Evolutionary conservation across 2,888 invertebrate genomes (phyloP).

Genomic region (Synanthedon vespiformis): DNA sequence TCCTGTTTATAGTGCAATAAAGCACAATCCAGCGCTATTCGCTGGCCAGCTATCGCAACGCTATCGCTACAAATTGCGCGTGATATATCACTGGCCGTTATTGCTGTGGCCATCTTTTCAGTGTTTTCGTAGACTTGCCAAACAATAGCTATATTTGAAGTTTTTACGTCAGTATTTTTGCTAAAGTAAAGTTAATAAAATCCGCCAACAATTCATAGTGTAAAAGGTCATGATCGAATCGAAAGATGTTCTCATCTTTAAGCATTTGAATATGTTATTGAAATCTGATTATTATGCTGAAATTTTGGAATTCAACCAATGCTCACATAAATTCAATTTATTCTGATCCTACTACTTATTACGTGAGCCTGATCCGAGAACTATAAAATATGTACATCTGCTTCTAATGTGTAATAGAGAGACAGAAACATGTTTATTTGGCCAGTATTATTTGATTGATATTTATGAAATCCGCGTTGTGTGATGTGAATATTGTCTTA

Average conservation of each 20-base stretch:
- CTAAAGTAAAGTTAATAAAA: neutral
- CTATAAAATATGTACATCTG: too few species aligned
- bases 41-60: constrained; percentile 42
- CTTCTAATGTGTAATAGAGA: too few species aligned
- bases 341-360: too few species aligned
- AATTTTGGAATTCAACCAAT: too few species aligned
- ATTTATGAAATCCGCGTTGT: constrained; percentile 1
- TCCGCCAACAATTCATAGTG: neutral
- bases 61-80: constrained; percentile 65
- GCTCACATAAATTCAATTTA: too few species aligned
- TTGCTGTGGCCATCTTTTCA: constrained; percentile 15
- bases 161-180: constrained; percentile 2
- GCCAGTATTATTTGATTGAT: neutral
- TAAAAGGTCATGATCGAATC: too few species aligned
- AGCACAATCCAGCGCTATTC: constrained; percentile 39
- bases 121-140: neutral
- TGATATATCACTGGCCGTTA: constrained; percentile 52
- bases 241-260: too few species aligned
- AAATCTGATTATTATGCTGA: too few species aligned
- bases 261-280: too few species aligned
- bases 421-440: too few species aligned
- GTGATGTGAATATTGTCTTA: neutral
- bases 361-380: too few species aligned
- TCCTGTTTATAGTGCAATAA: constrained; percentile 45
- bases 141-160: constrained; percentile 7